phyloP scores from a whole-genome alignment of 1,140 invertebrate species.

The Campoletis sonorensis region DNA sequence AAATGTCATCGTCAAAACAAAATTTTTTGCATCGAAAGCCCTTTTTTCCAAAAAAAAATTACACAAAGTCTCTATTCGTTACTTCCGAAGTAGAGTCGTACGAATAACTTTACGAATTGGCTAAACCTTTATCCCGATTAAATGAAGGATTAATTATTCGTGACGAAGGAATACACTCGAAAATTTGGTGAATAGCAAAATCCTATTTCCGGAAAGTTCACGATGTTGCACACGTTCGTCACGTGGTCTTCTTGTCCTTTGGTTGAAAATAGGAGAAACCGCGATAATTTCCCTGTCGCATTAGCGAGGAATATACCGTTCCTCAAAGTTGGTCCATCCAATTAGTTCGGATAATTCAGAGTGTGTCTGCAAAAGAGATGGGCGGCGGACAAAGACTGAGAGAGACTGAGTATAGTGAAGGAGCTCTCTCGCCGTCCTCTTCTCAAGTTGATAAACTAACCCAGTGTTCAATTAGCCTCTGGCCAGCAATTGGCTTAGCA shows the following conservation, averaged over 20 bases:
- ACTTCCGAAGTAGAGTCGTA: not conserved
- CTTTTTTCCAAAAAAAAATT: no score
- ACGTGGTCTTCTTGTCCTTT: slow-evolving; percentile 11
- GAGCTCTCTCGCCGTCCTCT: not conserved
- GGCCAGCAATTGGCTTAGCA: slow-evolving; percentile 21
- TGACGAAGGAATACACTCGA: slow-evolving; percentile 5
- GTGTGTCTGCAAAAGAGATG: not conserved
- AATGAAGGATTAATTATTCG: not conserved
- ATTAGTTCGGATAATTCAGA: slow-evolving; percentile 13
- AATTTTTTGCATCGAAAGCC: no score
- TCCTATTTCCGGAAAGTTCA: not conserved
- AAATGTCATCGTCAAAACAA: no score
- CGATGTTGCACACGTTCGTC: not conserved
- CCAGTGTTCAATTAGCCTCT: slow-evolving; percentile 20
- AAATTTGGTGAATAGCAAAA: not conserved
- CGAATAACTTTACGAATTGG: not conserved
- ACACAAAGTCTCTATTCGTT: not conserved
- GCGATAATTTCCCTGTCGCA: slow-evolving; percentile 31
- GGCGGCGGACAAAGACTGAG: not conserved
- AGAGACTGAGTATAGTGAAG: not conserved
- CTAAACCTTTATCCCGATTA: not conserved
- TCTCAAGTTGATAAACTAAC: slow-evolving; percentile 5
- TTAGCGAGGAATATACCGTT: not conserved
- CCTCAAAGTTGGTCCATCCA: slow-evolving; percentile 25
- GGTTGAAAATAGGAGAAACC: slow-evolving; percentile 28